These are phyloP conservation scores for Gymnoscopelus microlampas DNA, from an alignment of 2,797 vertebrate genomes.

Conservation along the genomic window DNA sequence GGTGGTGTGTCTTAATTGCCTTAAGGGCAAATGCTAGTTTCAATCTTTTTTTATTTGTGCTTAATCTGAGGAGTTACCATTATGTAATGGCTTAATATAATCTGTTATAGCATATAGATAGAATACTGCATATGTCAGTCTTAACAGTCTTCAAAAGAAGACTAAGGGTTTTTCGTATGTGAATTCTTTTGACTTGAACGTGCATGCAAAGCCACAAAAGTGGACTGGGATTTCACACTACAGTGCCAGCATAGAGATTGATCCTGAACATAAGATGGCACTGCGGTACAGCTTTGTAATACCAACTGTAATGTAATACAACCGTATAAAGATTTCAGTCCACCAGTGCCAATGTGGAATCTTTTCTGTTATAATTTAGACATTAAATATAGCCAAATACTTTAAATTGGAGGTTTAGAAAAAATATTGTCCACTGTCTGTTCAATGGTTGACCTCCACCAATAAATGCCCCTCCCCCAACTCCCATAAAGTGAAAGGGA, in stretches of 20 bases:
- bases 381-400: background rate
- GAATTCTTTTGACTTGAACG: background rate
- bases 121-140: no score
- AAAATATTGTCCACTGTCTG: background rate
- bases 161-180: background rate
- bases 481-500: no score
- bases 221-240: background rate
- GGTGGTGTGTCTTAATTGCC: no score
- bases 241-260: background rate
- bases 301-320: background rate
- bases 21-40: no score
- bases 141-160: no score
- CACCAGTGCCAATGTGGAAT: background rate
- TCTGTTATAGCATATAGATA: background rate
- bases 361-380: background rate
- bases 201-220: background rate
- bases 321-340: background rate
- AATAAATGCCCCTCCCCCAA: no score
- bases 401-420: background rate
- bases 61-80: slow-evolving; percentile 14
- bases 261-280: background rate
- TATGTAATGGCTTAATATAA: background rate
- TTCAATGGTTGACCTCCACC: no score
- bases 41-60: slow-evolving; percentile 41
- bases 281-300: background rate